Evolutionary conservation across 2,113 vertebrate genomes (phyloP), one percentile per base, ranked within the genome.

Genomic region (Brienomyrus longianalis): DNA sequence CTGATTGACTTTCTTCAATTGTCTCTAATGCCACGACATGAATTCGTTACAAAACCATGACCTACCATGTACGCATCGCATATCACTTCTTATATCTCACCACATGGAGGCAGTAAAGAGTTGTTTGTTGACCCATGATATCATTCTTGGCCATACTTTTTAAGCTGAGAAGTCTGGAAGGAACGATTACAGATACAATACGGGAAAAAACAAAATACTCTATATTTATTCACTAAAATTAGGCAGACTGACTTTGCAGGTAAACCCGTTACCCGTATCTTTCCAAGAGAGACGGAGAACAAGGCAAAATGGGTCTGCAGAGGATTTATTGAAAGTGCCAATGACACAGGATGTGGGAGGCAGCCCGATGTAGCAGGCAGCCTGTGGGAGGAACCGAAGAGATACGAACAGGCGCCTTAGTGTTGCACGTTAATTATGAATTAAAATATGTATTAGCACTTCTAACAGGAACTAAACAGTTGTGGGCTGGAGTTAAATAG

Each of bases 51-150:
- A 80, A 80, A 77, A 80, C 74, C 35, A 19, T 43, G 31, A 19
- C 35, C 45, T 66, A 27, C 56, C 8, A 59, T 77, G 47, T 48
- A n/a, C 23, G 45, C 45, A 23, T 48, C 27, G n/a, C 62, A 11
- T 13, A 70, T 31, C 62, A 84, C 15, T 84, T 83, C 39, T 48
- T 48, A 11, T 23, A 21, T 77, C 23, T 47, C 45, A 48, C 88
- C 88, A 88, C 88, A 88, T 15, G 31, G 88, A 74, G 88, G 62
- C 88, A 88, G 88, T 74, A 74, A 11, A 88, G 88, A 88, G 88
- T 48, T 88, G 45, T 74, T 52, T 87, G 86, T 56, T 23, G 59
- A 31, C 43, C 43, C 87, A 31, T 35, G 47, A 21, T 50, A 15
- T 88, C 47, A 48, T 88, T 47, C n/a, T 48, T 11, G n/a, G 23